Percentiles rank a stretch among this genome's conserved stretches.
Evolutionary conservation across 1,140 invertebrate genomes (phyloP).

Genomic region (Ips typographus): DNA sequence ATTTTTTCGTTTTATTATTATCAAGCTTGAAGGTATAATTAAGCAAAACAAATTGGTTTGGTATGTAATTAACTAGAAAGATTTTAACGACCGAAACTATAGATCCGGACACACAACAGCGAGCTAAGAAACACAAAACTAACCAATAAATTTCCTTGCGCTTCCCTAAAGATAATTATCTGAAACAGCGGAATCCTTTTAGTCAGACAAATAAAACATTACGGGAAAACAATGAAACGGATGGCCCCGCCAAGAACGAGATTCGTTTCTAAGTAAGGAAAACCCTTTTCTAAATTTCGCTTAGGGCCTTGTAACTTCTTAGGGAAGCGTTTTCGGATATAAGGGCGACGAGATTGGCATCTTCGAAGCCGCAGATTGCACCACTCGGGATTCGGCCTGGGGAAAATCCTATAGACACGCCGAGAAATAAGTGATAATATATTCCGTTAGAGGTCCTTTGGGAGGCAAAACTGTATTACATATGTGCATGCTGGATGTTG

Average conservation of each 20-base stretch:
- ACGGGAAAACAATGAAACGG: slow-evolving; percentile 25
- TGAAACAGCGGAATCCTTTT: slow-evolving; percentile 30
- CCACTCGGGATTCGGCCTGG: slow-evolving; percentile 21
- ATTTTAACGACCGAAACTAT: too few relatives aligned
- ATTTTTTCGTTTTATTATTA: too few relatives aligned
- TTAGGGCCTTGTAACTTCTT: slow-evolving; percentile 26
- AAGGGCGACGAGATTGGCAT: slow-evolving; percentile 27
- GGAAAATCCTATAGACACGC: slow-evolving; percentile 32
- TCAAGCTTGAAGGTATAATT: too few relatives aligned
- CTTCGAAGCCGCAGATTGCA: slow-evolving; percentile 32
- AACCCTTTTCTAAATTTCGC: slow-evolving; percentile 32
- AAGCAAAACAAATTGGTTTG: too few relatives aligned
- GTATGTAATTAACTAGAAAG: too few relatives aligned
- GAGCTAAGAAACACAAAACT: slow-evolving; percentile 1
- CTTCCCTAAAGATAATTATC: slow-evolving; percentile 21
- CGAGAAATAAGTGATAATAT: slow-evolving; percentile 34
- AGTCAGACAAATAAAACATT: slow-evolving; percentile 31
- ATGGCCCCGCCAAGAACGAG: slow-evolving; percentile 4
- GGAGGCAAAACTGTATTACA: slow-evolving; percentile 22
- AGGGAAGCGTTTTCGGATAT: slow-evolving; percentile 28
- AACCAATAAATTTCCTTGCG: slow-evolving; percentile 14
- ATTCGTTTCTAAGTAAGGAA: slow-evolving; percentile 18
- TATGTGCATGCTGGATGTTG: slow-evolving; percentile 25
- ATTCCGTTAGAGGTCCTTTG: slow-evolving; percentile 19
- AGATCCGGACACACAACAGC: too few relatives aligned